phyloP scores from a whole-genome alignment of 2,888 invertebrate species.

The Drosophila kambysellisi region DNA sequence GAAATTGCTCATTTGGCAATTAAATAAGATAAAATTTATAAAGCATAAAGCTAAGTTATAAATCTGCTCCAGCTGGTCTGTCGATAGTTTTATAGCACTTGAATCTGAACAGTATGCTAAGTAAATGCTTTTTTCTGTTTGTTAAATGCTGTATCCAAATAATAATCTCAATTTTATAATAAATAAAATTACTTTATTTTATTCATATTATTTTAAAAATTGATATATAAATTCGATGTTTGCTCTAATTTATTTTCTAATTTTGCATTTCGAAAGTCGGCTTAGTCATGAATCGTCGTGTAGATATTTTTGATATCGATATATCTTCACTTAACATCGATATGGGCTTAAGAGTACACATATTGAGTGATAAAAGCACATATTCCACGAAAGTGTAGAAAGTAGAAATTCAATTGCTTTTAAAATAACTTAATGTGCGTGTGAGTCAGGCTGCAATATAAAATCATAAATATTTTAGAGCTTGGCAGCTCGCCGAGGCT shows the following conservation, averaged over 20 bases:
- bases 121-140: too few species aligned
- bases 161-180: neutral
- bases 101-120: neutral
- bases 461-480: conserved; percentile 50
- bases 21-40: neutral
- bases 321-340: too few species aligned
- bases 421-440: conserved; percentile 24
- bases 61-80: neutral
- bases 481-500: conserved; percentile 19
- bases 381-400: neutral
- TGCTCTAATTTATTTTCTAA: neutral
- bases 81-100: neutral
- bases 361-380: neutral
- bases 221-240: too few species aligned
- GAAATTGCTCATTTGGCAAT: neutral
- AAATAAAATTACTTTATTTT: neutral
- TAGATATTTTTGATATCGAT: neutral
- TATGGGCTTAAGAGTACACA: too few species aligned
- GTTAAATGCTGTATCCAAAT: too few species aligned
- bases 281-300: neutral
- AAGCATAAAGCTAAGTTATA: neutral
- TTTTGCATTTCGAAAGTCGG: neutral
- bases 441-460: conserved; percentile 28
- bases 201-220: neutral
- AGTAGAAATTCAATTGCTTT: conserved; percentile 27